These are phyloP conservation scores for Sylvilagus floridanus DNA, from an alignment of 2,797 vertebrate genomes.

Conservation along the genomic window DNA sequence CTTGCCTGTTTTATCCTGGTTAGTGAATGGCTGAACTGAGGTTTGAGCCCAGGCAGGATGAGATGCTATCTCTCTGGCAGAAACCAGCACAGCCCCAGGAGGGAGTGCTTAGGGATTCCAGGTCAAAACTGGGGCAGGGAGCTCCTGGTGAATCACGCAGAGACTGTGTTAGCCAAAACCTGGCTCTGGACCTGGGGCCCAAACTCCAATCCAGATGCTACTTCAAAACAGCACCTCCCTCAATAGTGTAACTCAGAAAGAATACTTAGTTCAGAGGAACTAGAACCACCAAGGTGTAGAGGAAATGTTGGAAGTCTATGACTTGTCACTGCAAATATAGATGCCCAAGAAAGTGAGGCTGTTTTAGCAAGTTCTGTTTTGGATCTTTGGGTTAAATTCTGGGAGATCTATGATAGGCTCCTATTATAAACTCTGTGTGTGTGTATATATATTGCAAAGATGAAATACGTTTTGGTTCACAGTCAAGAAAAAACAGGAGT, in stretches of 20 bases:
- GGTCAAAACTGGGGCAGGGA: background rate
- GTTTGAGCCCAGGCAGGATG: background rate
- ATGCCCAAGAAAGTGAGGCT: background rate
- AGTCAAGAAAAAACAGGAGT: slow-evolving; percentile 1
- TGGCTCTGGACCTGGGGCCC: background rate
- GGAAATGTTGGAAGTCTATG: background rate
- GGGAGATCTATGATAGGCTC: background rate
- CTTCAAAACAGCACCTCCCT: background rate
- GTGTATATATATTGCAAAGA: background rate
- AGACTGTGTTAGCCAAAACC: background rate
- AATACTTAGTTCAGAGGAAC: background rate
- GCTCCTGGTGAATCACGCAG: background rate
- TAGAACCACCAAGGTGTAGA: background rate
- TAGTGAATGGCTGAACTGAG: background rate
- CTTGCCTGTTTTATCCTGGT: background rate
- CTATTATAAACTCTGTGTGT: background rate
- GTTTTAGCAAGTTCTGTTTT: background rate
- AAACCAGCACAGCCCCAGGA: background rate
- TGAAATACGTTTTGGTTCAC: slow-evolving; percentile 15
- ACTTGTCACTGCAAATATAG: background rate
- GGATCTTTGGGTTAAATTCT: slow-evolving; percentile 48
- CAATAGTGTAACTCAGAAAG: background rate
- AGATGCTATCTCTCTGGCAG: background rate
- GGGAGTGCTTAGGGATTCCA: background rate
- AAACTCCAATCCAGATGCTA: background rate